Base-by-base conservation (phyloP, 2,888 invertebrate species). In the Prostheceraeus crozeri region DNA sequence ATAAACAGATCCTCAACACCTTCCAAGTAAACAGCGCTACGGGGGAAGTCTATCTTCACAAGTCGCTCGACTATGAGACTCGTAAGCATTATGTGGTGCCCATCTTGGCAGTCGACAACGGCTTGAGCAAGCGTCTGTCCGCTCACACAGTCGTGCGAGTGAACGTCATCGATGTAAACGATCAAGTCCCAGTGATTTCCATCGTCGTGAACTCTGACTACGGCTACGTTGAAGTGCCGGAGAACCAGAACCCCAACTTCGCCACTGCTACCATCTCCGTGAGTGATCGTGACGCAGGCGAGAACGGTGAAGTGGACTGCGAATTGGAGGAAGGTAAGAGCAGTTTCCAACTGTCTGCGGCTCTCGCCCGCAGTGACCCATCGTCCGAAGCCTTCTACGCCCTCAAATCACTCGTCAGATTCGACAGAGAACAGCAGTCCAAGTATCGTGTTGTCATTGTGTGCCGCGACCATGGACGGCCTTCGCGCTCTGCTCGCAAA, bases 171-270 rank as follows among this genome's bases (percentile, higher is more conserved):
- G 48, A 48, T 21, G 27, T 48, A 10, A 48, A 48, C 19, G 48
- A 48, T 21, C 27, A 23, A 10, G 25, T 6, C 11, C 48, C 48
- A 48, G 27, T 25, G 27, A 48, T 48, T 25, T 6, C 48, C 25
- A 28, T 48, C 4, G 27, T 4, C 23, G 10, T 28, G 6, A 28
- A 16, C 10, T 25, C 48, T 11, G 48, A 48, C 14, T 48, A 23
- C 8, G 16, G 48, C 4, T 28, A 28, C 14, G 48, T 48, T 48
- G 48, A 48, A 21, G 27, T 48, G 23, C 48, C 48, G 4, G 48
- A 48, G 27, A 48, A 48, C 27, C 25, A 8, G n/a, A 48, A 48
- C n/a, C 16, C 48, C 3, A 48, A 48, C n/a, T 48, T 25, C 27
- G 48, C 27, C 4, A 6, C 27, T 21, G 48, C 48, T 6, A 48